These are phyloP conservation scores for Polypedilum vanderplanki DNA, from an alignment of 1,140 invertebrate species.

Conservation along the genomic window DNA sequence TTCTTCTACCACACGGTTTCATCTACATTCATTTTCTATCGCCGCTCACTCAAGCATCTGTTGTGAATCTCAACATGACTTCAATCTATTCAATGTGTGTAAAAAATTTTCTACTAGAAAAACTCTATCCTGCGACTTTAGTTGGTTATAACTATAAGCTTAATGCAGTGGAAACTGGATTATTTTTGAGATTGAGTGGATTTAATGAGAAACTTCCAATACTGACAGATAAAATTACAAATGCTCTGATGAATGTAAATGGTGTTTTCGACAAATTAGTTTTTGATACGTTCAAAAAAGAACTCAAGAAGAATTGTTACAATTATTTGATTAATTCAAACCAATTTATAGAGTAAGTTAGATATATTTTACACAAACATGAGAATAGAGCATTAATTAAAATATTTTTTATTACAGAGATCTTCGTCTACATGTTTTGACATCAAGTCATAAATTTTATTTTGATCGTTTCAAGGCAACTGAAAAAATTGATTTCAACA, in stretches of 20 bases:
- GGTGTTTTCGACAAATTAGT: slow-evolving; percentile 49
- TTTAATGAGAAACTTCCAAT: background rate
- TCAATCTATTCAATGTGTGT: slow-evolving; percentile 22
- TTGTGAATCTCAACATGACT: slow-evolving; percentile 42
- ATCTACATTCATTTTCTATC: slow-evolving; percentile 63
- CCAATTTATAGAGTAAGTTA: slow-evolving; percentile 44
- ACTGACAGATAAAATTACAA: background rate
- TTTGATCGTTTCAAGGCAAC: slow-evolving; percentile 59
- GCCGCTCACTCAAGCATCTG: slow-evolving; percentile 51
- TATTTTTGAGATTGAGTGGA: slow-evolving; percentile 8
- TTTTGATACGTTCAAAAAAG: slow-evolving; percentile 61
- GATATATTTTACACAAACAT: background rate
- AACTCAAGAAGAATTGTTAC: slow-evolving; percentile 60
- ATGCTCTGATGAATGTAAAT: slow-evolving; percentile 42
- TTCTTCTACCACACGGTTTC: slow-evolving; percentile 65
- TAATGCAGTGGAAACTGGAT: background rate
- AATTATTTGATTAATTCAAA: slow-evolving; percentile 66
- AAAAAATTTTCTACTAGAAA: slow-evolving; percentile 11
- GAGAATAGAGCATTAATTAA: background rate
- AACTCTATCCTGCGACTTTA: slow-evolving; percentile 8
- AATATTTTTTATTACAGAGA: slow-evolving; percentile 46
- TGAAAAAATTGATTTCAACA: slow-evolving; percentile 51
- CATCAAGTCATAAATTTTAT: slow-evolving; percentile 53
- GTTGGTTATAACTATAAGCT: slow-evolving; percentile 13
- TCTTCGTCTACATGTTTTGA: slow-evolving; percentile 54